A percentile compares a stretch with the other conserved stretches of the same genome.
These are phyloP conservation scores for Heliconius aoede DNA, from an alignment of 2,888 invertebrate genomes.

Conservation along the genomic window DNA sequence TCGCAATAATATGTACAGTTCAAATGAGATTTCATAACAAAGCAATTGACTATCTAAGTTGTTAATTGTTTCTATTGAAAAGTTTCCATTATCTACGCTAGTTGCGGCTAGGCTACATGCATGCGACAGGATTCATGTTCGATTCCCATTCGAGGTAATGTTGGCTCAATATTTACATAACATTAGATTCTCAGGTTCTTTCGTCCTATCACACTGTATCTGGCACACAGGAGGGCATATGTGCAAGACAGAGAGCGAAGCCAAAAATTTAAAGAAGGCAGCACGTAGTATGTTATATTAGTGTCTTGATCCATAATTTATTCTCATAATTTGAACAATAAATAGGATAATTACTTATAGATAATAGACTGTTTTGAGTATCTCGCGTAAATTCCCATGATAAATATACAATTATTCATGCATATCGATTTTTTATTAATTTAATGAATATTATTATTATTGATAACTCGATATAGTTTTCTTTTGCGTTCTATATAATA, in stretches of 20 bases:
- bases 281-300: not conserved
- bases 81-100: constrained; percentile 6
- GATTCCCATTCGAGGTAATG: too few relatives aligned
- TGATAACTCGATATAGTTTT: not conserved
- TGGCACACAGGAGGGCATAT: too few relatives aligned
- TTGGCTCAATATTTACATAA: too few relatives aligned
- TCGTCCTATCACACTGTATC: too few relatives aligned
- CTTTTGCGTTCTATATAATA: not conserved
- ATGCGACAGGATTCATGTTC: too few relatives aligned
- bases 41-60: constrained; percentile 17
- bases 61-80: constrained; percentile 25
- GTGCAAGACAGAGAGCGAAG: too few relatives aligned
- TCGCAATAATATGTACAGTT: constrained; percentile 9
- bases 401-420: not conserved
- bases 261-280: not conserved
- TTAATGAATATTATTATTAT: not conserved
- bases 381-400: not conserved
- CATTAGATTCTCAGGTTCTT: too few relatives aligned
- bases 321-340: not conserved
- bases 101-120: not conserved
- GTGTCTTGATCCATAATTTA: not conserved
- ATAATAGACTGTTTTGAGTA: not conserved
- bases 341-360: constrained; percentile 1
- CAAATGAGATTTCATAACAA: constrained; percentile 19
- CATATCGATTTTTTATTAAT: not conserved